Percentiles rank a stretch among this genome's conserved stretches.
Conservation (phyloP, 2,888 invertebrate species). For the Amphipyra berbera region DNA sequence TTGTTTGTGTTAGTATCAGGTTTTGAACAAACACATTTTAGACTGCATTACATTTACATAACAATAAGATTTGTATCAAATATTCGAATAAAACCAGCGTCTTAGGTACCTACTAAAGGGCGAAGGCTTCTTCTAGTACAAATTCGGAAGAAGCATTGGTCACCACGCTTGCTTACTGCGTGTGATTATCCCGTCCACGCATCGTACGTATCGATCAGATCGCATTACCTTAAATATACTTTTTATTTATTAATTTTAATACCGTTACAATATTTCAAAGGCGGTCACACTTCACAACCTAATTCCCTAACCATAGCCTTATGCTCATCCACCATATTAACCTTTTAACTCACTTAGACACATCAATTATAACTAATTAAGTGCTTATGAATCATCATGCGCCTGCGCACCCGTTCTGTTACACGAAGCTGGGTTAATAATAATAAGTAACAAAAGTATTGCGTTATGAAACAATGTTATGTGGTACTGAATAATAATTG, state of each 20-base stretch:
- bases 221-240: too few relatives aligned
- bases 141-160: too few relatives aligned
- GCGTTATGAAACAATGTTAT: conserved; percentile 20
- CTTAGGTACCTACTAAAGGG: too few relatives aligned
- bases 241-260: not conserved
- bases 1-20: not conserved
- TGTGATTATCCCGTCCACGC: too few relatives aligned
- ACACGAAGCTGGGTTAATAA: conserved; percentile 19
- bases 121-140: too few relatives aligned
- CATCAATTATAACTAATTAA: conserved; percentile 54
- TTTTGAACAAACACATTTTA: too few relatives aligned
- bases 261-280: conserved; percentile 1
- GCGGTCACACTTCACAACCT: not conserved
- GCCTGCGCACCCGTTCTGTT: not conserved
- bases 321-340: conserved; percentile 40
- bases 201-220: too few relatives aligned
- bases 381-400: conserved; percentile 37
- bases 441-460: conserved; percentile 27
- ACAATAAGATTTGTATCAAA: too few relatives aligned
- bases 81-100: too few relatives aligned
- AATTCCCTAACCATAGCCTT: conserved; percentile 14
- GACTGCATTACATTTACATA: too few relatives aligned
- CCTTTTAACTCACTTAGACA: conserved; percentile 55
- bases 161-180: too few relatives aligned
- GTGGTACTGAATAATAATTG: conserved; percentile 10